Base-by-base conservation (phyloP, 2,888 invertebrate species). In the Teleiodes luculella region DNA sequence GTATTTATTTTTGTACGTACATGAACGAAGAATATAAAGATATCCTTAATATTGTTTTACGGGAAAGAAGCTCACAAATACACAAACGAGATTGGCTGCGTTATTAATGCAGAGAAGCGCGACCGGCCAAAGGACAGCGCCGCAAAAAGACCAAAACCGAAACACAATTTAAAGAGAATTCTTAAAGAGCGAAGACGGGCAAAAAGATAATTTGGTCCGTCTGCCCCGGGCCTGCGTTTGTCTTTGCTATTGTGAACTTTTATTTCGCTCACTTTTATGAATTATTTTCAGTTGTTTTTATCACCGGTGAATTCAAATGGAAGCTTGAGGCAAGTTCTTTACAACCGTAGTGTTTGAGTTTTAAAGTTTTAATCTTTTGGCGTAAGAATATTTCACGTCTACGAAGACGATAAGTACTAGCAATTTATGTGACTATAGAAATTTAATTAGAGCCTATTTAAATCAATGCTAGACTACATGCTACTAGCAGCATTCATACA, bases 101-200 rank as follows among this genome's bases (percentile, higher is more conserved):
- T 83, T 86, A 83, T 82, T 83, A 86, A 84, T 82, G 76, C 79
- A 82, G 72, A 70, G 69, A 68, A 62, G 69, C 65, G 70, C 70
- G 76, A 80, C 75, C 74, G 75, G 76, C 70, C 81, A 83, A 82
- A 86, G 80, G 84, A 78, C 85, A 78, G 73, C 71, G 69, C 67
- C 68, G 63, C 74, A 86, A 88, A 86, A 83, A 78, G 81, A 79
- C 79, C 71, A 78, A 80, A 84, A 83, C 79, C 77, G 60, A 85
- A 85, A 86, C 73, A 86, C 84, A 89, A 86, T 86, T 87, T 87
- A 86, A 86, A 86, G 81, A 78, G 87, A 86, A 87, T 88, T 86
- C 85, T 86, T 84, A 84, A 84, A 83, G 78, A 86, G 80, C 76
- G 76, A 83, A 83, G 86, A 86, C 78, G 81, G 62, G 70, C 75